A percentile compares a stretch with the other conserved stretches of the same genome.
Evolutionary conservation across 2,113 vertebrate genomes (phyloP).

Genomic region (Calonectris borealis): DNA sequence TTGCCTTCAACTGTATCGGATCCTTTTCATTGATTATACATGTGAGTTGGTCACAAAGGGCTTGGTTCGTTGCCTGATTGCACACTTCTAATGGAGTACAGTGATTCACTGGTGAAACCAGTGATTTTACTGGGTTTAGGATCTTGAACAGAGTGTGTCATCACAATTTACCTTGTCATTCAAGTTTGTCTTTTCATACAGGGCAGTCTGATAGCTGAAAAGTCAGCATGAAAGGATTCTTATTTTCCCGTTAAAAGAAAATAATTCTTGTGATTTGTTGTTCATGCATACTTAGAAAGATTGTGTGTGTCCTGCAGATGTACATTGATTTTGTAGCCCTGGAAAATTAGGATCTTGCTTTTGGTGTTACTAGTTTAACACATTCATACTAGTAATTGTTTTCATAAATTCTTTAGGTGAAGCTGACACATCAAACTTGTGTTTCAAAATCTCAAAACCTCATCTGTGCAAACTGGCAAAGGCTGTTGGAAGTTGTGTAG

Average conservation of each 20-base stretch:
- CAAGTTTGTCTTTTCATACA: background rate
- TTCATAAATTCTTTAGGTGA: background rate
- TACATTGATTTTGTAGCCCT: background rate
- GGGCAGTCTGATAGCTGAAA: background rate
- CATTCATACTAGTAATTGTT: background rate
- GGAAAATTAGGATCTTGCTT: background rate
- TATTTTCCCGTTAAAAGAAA: background rate
- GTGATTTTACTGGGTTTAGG: background rate
- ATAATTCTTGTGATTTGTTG: background rate
- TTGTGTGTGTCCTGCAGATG: background rate
- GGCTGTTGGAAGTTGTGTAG: accelerated
- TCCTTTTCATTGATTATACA: background rate
- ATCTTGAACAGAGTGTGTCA: background rate
- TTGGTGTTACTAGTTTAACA: background rate
- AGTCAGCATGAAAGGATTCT: background rate
- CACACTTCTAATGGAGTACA: background rate
- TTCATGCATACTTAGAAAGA: background rate
- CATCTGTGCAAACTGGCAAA: background rate
- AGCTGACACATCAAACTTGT: background rate
- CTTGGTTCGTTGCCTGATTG: background rate
- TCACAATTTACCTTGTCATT: background rate
- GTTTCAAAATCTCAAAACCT: background rate
- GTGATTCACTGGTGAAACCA: background rate
- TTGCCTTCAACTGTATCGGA: background rate
- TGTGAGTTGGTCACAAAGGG: background rate